These are phyloP conservation scores for Mystacornis crossleyi DNA, from an alignment of 2,113 vertebrate species.

Conservation along the genomic window DNA sequence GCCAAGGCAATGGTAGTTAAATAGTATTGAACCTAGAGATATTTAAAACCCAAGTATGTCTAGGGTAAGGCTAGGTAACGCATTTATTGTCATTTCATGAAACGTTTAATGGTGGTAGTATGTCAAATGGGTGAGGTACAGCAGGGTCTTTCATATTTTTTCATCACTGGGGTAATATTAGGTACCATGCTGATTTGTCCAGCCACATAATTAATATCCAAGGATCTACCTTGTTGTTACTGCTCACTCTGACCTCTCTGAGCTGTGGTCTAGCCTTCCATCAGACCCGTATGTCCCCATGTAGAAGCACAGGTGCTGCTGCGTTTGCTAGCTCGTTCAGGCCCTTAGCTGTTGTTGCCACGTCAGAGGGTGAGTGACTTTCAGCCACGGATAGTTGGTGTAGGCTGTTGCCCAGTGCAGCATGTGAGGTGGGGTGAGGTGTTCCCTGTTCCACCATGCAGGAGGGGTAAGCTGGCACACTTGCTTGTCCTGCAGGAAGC, in stretches of 20 bases:
- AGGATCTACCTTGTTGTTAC: rapidly evolving
- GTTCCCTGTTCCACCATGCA: not conserved
- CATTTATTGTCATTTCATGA: not conserved
- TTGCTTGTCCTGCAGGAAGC: not conserved
- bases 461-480: not conserved
- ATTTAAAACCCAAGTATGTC: not conserved
- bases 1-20: constrained; percentile 83
- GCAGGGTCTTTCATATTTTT: not conserved
- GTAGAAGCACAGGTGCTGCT: not conserved
- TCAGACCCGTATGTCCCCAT: rapidly evolving
- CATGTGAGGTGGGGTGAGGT: not conserved
- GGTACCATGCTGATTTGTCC: not conserved
- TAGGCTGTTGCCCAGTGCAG: not conserved
- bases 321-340: not conserved
- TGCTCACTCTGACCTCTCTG: not conserved
- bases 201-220: not conserved
- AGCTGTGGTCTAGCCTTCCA: not conserved
- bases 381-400: not conserved
- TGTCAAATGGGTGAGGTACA: not conserved
- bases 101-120: not conserved
- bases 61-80: not conserved
- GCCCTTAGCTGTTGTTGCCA: not conserved
- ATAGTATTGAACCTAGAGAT: constrained; percentile 25
- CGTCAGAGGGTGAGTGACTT: not conserved
- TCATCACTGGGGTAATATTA: not conserved